Percentiles rank a stretch among this genome's conserved stretches.
These are phyloP conservation scores for Lutjanus erythropterus DNA, from an alignment of 2,113 vertebrate genomes.

Conservation along the genomic window DNA sequence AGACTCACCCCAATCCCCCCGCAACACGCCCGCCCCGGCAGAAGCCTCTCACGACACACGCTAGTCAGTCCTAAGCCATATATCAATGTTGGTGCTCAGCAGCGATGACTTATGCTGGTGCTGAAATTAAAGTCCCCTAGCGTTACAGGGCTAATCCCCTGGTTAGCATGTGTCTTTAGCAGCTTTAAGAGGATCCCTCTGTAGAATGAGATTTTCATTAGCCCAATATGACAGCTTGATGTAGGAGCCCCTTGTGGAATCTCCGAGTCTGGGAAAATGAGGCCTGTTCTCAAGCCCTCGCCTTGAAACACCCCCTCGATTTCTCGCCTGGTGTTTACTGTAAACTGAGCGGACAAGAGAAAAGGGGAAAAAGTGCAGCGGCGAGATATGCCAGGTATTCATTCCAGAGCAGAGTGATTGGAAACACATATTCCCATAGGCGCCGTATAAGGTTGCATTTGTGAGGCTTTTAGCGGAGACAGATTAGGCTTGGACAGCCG, in stretches of 20 bases:
- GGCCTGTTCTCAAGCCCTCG: constrained; percentile 48
- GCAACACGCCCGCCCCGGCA: constrained; percentile 3
- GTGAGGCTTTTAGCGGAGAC: constrained; percentile 68
- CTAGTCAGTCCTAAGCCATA: constrained; percentile 56
- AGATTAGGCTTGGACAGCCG: constrained; percentile 54
- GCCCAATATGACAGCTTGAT: constrained; percentile 73
- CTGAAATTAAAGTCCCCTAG: constrained; percentile 77
- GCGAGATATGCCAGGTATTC: constrained; percentile 68
- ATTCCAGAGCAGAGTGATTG: constrained; percentile 60
- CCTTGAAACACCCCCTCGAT: constrained; percentile 42
- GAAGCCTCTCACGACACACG: constrained; percentile 44
- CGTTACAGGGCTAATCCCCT: constrained; percentile 73
- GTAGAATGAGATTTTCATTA: constrained; percentile 79
- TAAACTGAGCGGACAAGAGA: constrained; percentile 66
- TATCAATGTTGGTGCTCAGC: constrained; percentile 65
- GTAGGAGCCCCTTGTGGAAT: constrained; percentile 71
- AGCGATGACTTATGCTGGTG: constrained; percentile 66
- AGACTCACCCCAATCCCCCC: constrained; percentile 25
- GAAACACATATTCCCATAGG: constrained; percentile 71
- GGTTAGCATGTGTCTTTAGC: constrained; percentile 77
- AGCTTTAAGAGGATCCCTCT: constrained; percentile 72
- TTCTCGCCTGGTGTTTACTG: constrained; percentile 69
- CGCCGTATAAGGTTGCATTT: constrained; percentile 67
- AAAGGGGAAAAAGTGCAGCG: constrained; percentile 13
- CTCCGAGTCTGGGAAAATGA: constrained; percentile 63